Percentiles rank a stretch among this genome's conserved stretches.
Conservation (phyloP, 2,888 invertebrate species). For the Allophyes oxyacanthae region DNA sequence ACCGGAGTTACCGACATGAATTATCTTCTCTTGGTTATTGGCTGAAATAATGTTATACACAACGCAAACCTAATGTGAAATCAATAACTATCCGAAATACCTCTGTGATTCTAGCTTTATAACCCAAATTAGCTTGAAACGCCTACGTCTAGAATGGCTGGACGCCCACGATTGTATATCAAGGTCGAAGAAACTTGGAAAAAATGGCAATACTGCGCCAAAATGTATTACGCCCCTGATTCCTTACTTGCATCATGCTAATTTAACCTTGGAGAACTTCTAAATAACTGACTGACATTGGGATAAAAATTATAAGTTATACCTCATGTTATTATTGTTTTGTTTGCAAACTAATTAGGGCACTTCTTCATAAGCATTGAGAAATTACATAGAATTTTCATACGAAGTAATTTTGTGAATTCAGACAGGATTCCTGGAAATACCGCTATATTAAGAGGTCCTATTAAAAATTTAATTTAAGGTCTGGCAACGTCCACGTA, state of each 20-base stretch:
- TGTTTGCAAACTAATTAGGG: conserved; percentile 16
- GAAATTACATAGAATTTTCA: too few species aligned
- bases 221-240: conserved; percentile 20
- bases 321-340: too few species aligned
- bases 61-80: conserved; percentile 13
- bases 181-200: conserved; percentile 4
- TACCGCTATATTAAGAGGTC: conserved; percentile 29
- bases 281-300: too few species aligned
- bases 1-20: too few species aligned
- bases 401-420: conserved; percentile 2
- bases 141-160: conserved; percentile 6
- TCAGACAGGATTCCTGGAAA: conserved; percentile 13
- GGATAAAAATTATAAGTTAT: too few species aligned
- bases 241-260: conserved; percentile 16
- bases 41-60: conserved; percentile 12
- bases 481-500: conserved; percentile 17
- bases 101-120: conserved; percentile 9
- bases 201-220: conserved; percentile 19
- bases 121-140: conserved; percentile 13
- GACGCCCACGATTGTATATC: conserved; percentile 9
- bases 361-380: background rate
- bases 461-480: conserved; percentile 30
- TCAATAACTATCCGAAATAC: conserved; percentile 4
- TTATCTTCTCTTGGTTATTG: too few species aligned
- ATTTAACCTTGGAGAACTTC: too few species aligned